phyloP scores from a whole-genome alignment of 2,797 vertebrate species.

The Hybognathus amarus region DNA sequence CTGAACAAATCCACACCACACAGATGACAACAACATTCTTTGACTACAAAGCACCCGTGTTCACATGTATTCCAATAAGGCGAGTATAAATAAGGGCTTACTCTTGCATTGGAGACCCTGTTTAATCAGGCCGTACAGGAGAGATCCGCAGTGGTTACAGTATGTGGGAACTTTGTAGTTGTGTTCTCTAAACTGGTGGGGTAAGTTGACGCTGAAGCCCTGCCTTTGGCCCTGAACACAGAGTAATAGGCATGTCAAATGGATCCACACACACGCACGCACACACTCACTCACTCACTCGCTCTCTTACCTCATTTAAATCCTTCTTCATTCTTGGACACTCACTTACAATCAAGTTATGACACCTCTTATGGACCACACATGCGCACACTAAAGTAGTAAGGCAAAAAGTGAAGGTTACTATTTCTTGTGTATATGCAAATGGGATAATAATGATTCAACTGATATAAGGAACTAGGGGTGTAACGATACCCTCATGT shows the following conservation, averaged over 20 bases:
- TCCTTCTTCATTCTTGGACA: constrained; percentile 91
- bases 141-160: constrained; percentile 96
- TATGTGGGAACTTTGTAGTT: constrained; percentile 96
- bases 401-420: background rate
- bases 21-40: background rate
- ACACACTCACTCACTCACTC: background rate
- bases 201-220: constrained; percentile 96
- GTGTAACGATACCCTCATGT: too few species aligned
- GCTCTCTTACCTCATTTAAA: constrained; percentile 65
- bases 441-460: background rate
- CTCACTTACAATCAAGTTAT: constrained; percentile 90
- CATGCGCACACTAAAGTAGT: constrained; percentile 88
- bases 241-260: background rate
- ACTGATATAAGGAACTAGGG: background rate
- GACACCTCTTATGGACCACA: constrained; percentile 97
- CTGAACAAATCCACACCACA: constrained; percentile 67
- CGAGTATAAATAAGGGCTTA: constrained; percentile 70
- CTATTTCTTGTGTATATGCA: background rate
- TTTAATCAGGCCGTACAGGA: constrained; percentile 92
- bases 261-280: background rate
- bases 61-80: background rate
- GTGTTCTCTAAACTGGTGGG: constrained; percentile 91
- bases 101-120: constrained; percentile 98
- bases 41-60: background rate
- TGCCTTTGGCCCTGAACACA: constrained; percentile 80